Conservation (phyloP, 2,797 vertebrate genomes). For the Rhinatrema bivittatum region DNA sequence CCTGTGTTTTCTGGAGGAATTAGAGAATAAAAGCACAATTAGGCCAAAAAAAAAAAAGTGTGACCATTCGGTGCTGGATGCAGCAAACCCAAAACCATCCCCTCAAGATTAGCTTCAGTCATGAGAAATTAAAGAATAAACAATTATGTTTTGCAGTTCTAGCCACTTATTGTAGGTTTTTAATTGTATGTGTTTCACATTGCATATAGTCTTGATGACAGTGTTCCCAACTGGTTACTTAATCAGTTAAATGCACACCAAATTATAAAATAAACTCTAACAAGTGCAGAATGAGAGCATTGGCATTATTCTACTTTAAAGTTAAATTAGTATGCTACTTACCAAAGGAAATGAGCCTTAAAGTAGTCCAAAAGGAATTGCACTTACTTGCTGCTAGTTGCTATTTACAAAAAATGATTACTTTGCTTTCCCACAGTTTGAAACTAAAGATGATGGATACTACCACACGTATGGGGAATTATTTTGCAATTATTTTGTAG, state of each 20-base stretch:
- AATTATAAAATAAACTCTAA: constrained; percentile 1
- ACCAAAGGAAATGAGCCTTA: not conserved
- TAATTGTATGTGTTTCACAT: not conserved
- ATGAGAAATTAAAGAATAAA: too few relatives aligned
- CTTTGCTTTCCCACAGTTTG: not conserved
- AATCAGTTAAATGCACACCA: not conserved
- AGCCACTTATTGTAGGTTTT: too few relatives aligned
- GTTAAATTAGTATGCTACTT: not conserved
- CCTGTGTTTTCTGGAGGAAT: too few relatives aligned
- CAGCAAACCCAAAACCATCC: too few relatives aligned
- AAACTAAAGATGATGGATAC: not conserved
- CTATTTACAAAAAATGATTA: constrained; percentile 10
- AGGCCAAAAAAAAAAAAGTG: too few relatives aligned
- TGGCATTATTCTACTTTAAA: not conserved
- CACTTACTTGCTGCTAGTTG: not conserved
- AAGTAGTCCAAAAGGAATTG: constrained; percentile 9
- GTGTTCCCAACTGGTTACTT: not conserved
- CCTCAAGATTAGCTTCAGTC: too few relatives aligned
- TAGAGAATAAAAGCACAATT: too few relatives aligned
- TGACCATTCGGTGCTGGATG: too few relatives aligned
- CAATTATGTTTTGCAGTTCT: too few relatives aligned
- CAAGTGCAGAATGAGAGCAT: not conserved
- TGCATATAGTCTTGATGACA: too few relatives aligned
- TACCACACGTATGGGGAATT: not conserved
- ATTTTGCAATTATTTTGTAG: not conserved